Conservation (phyloP, 2,888 invertebrate species). For the Andrena camellia region DNA sequence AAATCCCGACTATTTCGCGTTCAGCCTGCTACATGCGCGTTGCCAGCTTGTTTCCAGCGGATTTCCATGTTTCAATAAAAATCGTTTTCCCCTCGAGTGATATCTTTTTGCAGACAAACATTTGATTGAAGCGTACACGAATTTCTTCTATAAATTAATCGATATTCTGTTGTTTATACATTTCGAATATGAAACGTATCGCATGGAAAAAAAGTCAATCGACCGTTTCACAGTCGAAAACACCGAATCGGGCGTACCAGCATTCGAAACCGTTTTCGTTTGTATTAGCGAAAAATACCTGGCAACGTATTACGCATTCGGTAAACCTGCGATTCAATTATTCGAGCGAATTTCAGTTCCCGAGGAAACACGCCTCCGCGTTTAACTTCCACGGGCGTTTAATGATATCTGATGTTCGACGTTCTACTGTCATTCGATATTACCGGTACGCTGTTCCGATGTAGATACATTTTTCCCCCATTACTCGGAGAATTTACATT, state of each 20-base stretch:
- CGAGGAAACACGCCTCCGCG: not conserved
- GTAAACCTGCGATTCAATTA: not conserved
- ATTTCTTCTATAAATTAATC: not conserved
- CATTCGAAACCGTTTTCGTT: not conserved
- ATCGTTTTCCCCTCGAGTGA: not conserved
- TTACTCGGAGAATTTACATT: slow-evolving; percentile 1
- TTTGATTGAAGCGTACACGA: not conserved
- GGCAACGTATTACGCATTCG: not conserved
- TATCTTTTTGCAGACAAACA: not conserved
- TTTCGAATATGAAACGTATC: not conserved
- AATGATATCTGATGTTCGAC: not conserved
- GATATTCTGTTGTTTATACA: slow-evolving; percentile 1
- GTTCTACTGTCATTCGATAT: not conserved
- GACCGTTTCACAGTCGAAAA: not conserved
- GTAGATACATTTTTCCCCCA: not conserved
- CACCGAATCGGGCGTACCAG: not conserved
- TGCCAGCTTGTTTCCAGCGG: not conserved
- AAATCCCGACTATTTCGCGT: slow-evolving; percentile 13
- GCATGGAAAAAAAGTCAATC: not conserved
- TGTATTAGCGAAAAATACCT: not conserved
- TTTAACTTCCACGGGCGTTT: not conserved
- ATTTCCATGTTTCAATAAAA: not conserved
- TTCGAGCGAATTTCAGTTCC: not conserved
- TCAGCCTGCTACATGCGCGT: not conserved
- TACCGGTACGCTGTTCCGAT: not conserved